Base-by-base conservation (phyloP, 2,888 invertebrate species). In the Melanchra persicariae region DNA sequence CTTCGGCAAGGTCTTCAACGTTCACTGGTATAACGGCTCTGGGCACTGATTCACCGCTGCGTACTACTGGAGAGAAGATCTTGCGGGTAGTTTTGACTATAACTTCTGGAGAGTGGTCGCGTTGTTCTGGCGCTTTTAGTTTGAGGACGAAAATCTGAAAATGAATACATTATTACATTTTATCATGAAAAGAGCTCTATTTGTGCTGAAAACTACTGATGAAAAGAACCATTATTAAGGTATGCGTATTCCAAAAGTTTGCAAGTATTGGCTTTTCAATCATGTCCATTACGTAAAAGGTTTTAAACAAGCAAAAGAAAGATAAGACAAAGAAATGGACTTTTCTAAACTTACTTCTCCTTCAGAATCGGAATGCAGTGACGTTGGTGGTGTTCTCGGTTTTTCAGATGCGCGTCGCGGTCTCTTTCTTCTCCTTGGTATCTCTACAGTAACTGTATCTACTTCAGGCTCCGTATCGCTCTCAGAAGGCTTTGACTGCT, bases 21-120 rank as follows among this genome's bases (percentile, higher is more conserved):
- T 91, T 86, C n/a, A 91, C 86, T 52, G 91, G 95, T 87, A 96
- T 96, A 0, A 96, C 96, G 3, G 96, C 96, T 84, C 95, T 93
- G 0, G 96, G 93, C 8, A 96, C 91, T 4, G 96, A 91, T 87
- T 96, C 96, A n/a, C 96, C 96, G 63, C 96, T 96, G 70, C 96
- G 93, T 2, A 97, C 96, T 7, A 97, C 96, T 0, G 98, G 97
- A 0, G 98, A 97, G 79, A 98, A 98, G 82, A 98, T 97, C 93
- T 98, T 98, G 67, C 98, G 96, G 54, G 98, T 98, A 0, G 98
- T 98, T 91, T 98, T 98, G 0, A 98, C 97, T 80, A 98, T 97
- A 0, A 98, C 96, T 88, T 97, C 98, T 57, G 96, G 96, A 0
- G 94, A 94, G n/a, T 91, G 89, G 40, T 94, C 92, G 6, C 93